Percentiles rank a stretch among this genome's conserved stretches.
These are phyloP conservation scores for Neodiprion fabricii DNA, from an alignment of 1,140 invertebrate genomes.

Conservation along the genomic window DNA sequence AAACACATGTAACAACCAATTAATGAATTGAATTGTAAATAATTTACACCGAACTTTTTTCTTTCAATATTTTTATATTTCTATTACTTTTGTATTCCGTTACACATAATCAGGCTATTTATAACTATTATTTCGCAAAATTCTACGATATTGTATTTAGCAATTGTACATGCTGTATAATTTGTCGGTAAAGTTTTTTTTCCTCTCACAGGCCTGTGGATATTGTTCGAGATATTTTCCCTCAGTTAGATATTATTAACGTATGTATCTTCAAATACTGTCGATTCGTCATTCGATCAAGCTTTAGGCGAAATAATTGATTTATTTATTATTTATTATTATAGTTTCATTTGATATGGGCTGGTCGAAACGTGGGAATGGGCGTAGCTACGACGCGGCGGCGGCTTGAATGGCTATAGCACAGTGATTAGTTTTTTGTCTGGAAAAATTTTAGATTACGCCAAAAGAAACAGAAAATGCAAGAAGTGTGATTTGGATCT, in stretches of 20 bases:
- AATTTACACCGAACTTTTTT: not conserved
- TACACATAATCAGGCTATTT: conserved; percentile 7
- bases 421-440: conserved; percentile 10
- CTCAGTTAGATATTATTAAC: not conserved
- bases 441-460: not conserved
- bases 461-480: not conserved
- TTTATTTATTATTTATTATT: not conserved
- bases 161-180: not conserved
- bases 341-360: conserved; percentile 22
- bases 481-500: conserved; percentile 22
- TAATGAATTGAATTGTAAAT: conserved; percentile 1
- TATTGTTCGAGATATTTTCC: not conserved
- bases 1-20: not conserved
- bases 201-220: not conserved
- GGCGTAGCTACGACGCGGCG: conserved; percentile 8
- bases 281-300: not conserved
- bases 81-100: not conserved
- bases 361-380: conserved; percentile 15
- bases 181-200: not conserved
- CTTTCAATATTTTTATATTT: not conserved
- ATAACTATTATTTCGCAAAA: not conserved
- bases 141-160: not conserved
- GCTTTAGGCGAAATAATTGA: conserved; percentile 7
- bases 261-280: not conserved
- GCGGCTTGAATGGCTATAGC: conserved; percentile 15